Evolutionary conservation across 1,140 invertebrate species (phyloP).

Genomic region (Drosophila eugracilis): DNA sequence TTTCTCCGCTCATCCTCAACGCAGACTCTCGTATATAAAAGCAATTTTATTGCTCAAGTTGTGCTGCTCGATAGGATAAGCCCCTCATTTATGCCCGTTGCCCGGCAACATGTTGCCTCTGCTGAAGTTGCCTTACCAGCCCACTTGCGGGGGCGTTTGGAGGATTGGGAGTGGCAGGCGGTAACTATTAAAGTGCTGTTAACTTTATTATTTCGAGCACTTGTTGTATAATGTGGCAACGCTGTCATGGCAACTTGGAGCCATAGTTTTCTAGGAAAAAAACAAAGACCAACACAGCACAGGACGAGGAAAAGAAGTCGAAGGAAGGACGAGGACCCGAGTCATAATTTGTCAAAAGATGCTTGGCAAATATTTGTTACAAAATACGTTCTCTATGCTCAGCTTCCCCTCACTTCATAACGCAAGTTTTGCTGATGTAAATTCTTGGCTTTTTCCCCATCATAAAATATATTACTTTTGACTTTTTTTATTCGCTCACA

Average conservation of each 20-base stretch:
- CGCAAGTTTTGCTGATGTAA: conserved; percentile 56
- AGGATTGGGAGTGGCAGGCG: conserved; percentile 30
- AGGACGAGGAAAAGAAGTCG: conserved; percentile 10
- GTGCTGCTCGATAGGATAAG: conserved; percentile 78
- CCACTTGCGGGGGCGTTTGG: conserved; percentile 1
- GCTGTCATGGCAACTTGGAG: conserved; percentile 78
- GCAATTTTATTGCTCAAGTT: conserved; percentile 83
- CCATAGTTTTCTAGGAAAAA: conserved; percentile 63
- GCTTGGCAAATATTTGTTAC: conserved; percentile 70
- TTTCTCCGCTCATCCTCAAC: conserved; percentile 8
- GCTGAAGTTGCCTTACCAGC: conserved; percentile 11
- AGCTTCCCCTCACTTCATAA: conserved; percentile 43
- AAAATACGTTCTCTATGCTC: conserved; percentile 64
- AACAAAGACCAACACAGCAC: conserved; percentile 31
- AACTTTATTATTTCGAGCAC: conserved; percentile 83
- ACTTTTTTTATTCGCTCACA: conserved; percentile 53
- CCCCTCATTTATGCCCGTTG: conserved; percentile 77
- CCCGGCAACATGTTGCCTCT: conserved; percentile 76
- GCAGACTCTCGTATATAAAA: conserved; percentile 57
- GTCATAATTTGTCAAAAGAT: conserved; percentile 82
- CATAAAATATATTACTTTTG: conserved; percentile 47
- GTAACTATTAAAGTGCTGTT: conserved; percentile 82
- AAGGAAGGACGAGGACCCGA: conserved; percentile 38
- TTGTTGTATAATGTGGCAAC: conserved; percentile 80
- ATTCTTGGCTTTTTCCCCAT: conserved; percentile 50